Percentiles rank a stretch among this genome's conserved stretches.
phyloP scores from a whole-genome alignment of 2,888 invertebrate species.

The Gonocerus acuteangulatus region DNA sequence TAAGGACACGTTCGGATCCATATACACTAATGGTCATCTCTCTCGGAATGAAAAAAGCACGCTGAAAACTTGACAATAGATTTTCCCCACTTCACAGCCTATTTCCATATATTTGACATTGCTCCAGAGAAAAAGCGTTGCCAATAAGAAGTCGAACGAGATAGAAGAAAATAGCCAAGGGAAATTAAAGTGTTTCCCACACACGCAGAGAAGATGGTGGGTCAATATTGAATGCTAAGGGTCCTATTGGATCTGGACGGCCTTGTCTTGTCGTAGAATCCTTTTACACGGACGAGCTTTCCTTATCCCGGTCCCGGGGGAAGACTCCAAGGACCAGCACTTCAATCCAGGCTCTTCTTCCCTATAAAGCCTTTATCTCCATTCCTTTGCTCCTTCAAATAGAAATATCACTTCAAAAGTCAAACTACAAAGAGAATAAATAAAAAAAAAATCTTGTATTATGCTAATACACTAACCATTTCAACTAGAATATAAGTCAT shows the following conservation, averaged over 20 bases:
- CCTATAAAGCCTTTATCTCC: neutral
- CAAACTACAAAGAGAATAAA: too few relatives aligned
- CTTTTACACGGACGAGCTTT: neutral
- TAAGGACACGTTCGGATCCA: too few relatives aligned
- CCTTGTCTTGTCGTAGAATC: neutral
- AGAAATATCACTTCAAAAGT: neutral
- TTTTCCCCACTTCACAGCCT: too few relatives aligned
- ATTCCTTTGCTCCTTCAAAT: neutral
- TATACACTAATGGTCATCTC: too few relatives aligned
- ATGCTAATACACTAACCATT: too few relatives aligned
- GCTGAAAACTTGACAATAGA: too few relatives aligned
- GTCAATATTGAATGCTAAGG: slow-evolving; percentile 25
- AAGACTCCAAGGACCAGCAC: neutral
- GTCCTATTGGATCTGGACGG: neutral
- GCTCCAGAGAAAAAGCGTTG: neutral
- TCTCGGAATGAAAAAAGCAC: too few relatives aligned
- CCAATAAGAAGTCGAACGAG: too few relatives aligned
- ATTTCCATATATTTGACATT: neutral
- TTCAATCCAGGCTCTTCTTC: neutral
- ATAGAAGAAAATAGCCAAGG: slow-evolving; percentile 9
- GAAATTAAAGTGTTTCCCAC: slow-evolving; percentile 20
- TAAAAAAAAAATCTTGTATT: too few relatives aligned
- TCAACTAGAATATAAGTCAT: too few relatives aligned
- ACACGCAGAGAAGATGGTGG: neutral
- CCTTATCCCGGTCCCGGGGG: neutral